Percentiles rank a stretch among this genome's conserved stretches.
Evolutionary conservation across 1,140 invertebrate species (phyloP).

Genomic region (Leguminivora glycinivorella): DNA sequence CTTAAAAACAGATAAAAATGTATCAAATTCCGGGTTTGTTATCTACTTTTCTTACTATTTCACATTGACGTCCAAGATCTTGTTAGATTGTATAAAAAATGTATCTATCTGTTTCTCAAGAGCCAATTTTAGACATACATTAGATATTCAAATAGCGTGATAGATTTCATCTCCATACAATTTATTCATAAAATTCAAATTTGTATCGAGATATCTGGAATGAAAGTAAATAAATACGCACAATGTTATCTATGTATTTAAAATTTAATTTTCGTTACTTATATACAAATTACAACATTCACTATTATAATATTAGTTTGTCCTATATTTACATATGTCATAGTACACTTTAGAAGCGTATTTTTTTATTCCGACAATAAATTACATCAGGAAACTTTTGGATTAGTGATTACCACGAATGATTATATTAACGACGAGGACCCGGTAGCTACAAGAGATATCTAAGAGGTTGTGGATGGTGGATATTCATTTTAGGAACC

Average conservation of each 20-base stretch:
- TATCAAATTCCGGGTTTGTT: too few relatives aligned
- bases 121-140: too few relatives aligned
- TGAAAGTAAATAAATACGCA: constrained; percentile 60
- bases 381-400: constrained; percentile 72
- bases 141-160: too few relatives aligned
- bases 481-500: constrained; percentile 27
- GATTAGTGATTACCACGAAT: constrained; percentile 63
- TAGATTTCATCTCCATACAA: too few relatives aligned
- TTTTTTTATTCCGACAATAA: constrained; percentile 70
- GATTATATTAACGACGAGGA: constrained; percentile 44
- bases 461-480: constrained; percentile 10
- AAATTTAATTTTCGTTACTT: constrained; percentile 79
- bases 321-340: constrained; percentile 77
- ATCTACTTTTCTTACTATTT: too few relatives aligned
- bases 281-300: constrained; percentile 79
- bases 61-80: too few relatives aligned
- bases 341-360: constrained; percentile 77
- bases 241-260: constrained; percentile 77
- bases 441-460: constrained; percentile 33
- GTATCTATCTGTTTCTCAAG: too few relatives aligned
- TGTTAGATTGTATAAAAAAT: too few relatives aligned
- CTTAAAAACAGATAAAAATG: too few relatives aligned
- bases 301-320: constrained; percentile 77
- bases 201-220: not conserved
- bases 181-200: too few relatives aligned